Percentiles rank a stretch among this genome's conserved stretches.
Evolutionary conservation across 2,888 invertebrate species (phyloP).

Genomic region (Isotomurus palustris): DNA sequence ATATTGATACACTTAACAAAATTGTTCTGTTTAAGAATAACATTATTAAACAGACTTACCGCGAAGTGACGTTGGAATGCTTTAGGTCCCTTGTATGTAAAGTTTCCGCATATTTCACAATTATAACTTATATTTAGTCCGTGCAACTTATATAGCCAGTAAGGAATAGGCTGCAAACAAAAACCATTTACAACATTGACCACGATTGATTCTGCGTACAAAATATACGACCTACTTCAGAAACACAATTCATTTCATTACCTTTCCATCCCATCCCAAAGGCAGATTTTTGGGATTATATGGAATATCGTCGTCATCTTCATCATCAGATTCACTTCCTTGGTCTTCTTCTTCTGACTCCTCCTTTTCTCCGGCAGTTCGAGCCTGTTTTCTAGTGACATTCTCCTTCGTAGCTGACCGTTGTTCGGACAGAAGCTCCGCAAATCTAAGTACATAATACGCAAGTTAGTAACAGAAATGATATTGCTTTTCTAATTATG

Average conservation of each 20-base stretch:
- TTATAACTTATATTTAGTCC: conserved; percentile 98
- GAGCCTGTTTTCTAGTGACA: conserved; percentile 95
- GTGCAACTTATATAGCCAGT: conserved; percentile 98
- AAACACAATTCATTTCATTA: no score
- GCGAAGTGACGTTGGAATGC: conserved; percentile 99
- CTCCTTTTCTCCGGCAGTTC: conserved; percentile 87
- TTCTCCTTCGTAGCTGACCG: conserved; percentile 92
- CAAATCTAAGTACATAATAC: conserved; percentile 56
- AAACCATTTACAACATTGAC: conserved; percentile 8
- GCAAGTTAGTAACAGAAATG: neutral
- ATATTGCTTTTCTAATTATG: neutral
- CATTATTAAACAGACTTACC: conserved; percentile 49
- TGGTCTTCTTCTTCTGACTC: conserved; percentile 82
- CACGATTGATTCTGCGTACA: no score
- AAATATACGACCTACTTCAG: no score
- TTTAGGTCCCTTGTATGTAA: conserved; percentile 96
- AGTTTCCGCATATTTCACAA: conserved; percentile 99
- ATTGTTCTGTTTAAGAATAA: neutral
- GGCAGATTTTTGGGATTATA: conserved; percentile 99
- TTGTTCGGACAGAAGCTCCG: conserved; percentile 78
- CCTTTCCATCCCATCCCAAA: conserved; percentile 97
- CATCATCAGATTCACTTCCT: conserved; percentile 66
- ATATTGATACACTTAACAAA: neutral
- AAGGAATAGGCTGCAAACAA: conserved; percentile 64
- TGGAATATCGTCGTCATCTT: conserved; percentile 85